Evolutionary conservation across 2,888 invertebrate species (phyloP), one percentile per base, ranked within the genome.

Genomic region (Drosophila nr. perissopoda): DNA sequence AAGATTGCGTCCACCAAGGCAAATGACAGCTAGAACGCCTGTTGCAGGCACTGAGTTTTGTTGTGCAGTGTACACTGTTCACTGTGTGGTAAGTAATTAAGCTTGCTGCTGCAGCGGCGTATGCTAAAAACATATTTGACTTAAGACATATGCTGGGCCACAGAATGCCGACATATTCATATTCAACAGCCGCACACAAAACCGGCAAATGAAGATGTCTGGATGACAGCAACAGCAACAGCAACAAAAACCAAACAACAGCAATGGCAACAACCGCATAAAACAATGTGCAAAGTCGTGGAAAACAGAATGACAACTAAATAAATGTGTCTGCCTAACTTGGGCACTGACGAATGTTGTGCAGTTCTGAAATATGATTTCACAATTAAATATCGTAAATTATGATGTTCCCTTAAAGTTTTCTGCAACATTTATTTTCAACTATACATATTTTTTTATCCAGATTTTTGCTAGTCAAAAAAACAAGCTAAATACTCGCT

Each of bases 111-210:
- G 76, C 60, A 62, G 69, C 71, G 61, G 42, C 58, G 54, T 57
- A 72, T 82, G 69, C 53, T 64, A 69, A 69, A 79, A 81, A 84
- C 80, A 78, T 85, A 65, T 86, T 87, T 86, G 85, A 86, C 83
- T 87, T 86, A 87, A 82, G 85, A 84, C 83, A 84, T 80, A 84
- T 83, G 69, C 76, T 71, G 86, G 78, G 73, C 82, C 72, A 83
- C 71, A 73, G 78, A 76, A 63, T 63, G 57, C 64, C 58, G 69
- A 83, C 82, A 84, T 85, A 83, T 84, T 84, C 74, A 83, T 84
- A 83, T 84, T 68, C 78, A 78, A 66, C 80, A 81, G 77, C 72
- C 80, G 80, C 72, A 81, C 69, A 72, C 76, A 78, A 71, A 82
- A 72, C 76, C 58, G 66, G 68, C 81, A 71, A 80, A 68, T 75